phyloP scores from a whole-genome alignment of 2,797 vertebrate genomes.

The Gouania willdenowi region DNA sequence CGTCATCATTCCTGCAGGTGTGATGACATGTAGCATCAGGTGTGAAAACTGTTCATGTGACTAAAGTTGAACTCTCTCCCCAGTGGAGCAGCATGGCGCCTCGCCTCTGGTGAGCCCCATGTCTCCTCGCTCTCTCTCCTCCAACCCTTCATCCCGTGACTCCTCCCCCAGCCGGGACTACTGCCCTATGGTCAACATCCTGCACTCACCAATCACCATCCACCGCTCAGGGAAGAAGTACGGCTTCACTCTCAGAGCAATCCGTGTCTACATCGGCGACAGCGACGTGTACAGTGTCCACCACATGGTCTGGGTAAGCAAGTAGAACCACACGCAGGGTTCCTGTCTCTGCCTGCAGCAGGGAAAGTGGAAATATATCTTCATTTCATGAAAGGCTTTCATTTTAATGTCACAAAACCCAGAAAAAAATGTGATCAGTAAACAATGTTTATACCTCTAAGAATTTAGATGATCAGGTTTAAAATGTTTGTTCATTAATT shows the following conservation, averaged over 20 bases:
- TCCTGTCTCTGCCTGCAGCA: too few species aligned
- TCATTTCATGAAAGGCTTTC: too few species aligned
- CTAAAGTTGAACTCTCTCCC: too few species aligned
- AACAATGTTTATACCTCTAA: too few species aligned
- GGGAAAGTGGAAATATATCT: too few species aligned
- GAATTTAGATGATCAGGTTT: too few species aligned
- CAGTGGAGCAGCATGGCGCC: conserved; percentile 83
- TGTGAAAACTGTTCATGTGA: too few species aligned
- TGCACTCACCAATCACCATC: conserved; percentile 87
- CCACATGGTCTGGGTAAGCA: conserved; percentile 89
- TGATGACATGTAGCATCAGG: too few species aligned
- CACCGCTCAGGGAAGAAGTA: conserved; percentile 90
- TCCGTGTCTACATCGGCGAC: conserved; percentile 91
- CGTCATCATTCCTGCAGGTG: conserved; percentile 90
- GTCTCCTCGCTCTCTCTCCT: conserved; percentile 87
- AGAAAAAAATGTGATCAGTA: too few species aligned
- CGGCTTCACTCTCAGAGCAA: conserved; percentile 87
- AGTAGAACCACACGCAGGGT: neutral
- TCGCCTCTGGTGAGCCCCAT: conserved; percentile 89
- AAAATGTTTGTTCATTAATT: too few species aligned
- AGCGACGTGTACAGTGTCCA: conserved; percentile 91
- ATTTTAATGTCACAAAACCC: too few species aligned
- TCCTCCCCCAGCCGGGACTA: conserved; percentile 89
- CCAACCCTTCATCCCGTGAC: conserved; percentile 88
- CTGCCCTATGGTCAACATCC: conserved; percentile 79